Percentiles rank a stretch among this genome's conserved stretches.
Evolutionary conservation across 2,113 vertebrate genomes (phyloP).

Genomic region (Actenoides lindsayi): DNA sequence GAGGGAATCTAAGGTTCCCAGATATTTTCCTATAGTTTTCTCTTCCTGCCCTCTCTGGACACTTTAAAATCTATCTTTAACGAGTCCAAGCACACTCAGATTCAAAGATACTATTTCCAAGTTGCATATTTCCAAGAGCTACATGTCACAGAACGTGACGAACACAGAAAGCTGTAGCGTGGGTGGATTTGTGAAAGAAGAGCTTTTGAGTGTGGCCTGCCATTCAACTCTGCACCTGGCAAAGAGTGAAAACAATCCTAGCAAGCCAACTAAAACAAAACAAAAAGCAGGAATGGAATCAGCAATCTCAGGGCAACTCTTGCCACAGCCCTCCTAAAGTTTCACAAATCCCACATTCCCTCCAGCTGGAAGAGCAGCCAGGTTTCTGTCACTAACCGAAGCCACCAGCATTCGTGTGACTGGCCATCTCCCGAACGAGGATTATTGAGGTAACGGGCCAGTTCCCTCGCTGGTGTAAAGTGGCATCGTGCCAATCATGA

Average conservation of each 20-base stretch:
- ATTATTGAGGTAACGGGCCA: not conserved
- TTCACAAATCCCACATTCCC: slow-evolving; percentile 44
- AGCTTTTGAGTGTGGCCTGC: slow-evolving; percentile 72
- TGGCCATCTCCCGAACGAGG: not conserved
- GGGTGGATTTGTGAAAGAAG: slow-evolving; percentile 72
- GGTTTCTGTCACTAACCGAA: slow-evolving; percentile 57
- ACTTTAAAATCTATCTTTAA: slow-evolving; percentile 46
- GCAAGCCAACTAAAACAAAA: slow-evolving; percentile 67
- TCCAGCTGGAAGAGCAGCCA: slow-evolving; percentile 42
- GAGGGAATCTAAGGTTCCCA: slow-evolving; percentile 37
- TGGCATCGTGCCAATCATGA: not conserved
- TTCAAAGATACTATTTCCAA: slow-evolving; percentile 56
- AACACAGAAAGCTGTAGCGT: slow-evolving; percentile 67
- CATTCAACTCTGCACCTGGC: slow-evolving; percentile 75
- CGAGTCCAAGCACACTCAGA: slow-evolving; percentile 31
- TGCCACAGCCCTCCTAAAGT: slow-evolving; percentile 47
- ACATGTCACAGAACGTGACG: slow-evolving; percentile 64
- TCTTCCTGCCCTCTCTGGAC: slow-evolving; percentile 19
- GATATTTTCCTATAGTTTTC: slow-evolving; percentile 20
- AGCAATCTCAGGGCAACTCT: slow-evolving; percentile 68
- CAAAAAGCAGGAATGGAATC: slow-evolving; percentile 66
- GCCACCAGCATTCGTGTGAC: not conserved
- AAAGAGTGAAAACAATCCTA: slow-evolving; percentile 63
- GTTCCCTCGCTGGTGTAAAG: not conserved
- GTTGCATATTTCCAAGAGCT: slow-evolving; percentile 57